These are phyloP conservation scores for Brachyalestes nurse DNA, from an alignment of 2,797 vertebrate species.

Conservation along the genomic window DNA sequence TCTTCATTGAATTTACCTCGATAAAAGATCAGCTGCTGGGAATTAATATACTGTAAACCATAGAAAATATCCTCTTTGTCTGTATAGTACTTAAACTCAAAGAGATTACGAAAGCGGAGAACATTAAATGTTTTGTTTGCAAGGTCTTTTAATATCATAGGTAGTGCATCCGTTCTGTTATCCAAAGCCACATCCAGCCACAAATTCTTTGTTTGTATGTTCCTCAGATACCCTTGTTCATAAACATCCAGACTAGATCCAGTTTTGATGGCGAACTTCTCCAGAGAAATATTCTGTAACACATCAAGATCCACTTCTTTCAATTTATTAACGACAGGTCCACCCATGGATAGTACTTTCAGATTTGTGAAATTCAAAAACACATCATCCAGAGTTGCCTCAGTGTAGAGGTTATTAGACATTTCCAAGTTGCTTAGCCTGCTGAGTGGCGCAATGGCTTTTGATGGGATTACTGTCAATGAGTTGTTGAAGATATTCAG, in stretches of 20 bases:
- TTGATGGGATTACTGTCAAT: constrained; percentile 74
- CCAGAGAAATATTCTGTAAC: constrained; percentile 71
- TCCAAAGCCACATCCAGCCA: constrained; percentile 84
- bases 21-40: constrained; percentile 76
- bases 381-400: constrained; percentile 62
- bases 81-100: constrained; percentile 84
- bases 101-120: constrained; percentile 85
- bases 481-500: constrained; percentile 86
- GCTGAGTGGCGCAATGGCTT: constrained; percentile 70
- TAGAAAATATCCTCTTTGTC: constrained; percentile 75
- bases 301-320: constrained; percentile 72
- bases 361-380: constrained; percentile 75
- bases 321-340: constrained; percentile 74
- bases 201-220: constrained; percentile 72
- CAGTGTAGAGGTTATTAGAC: constrained; percentile 84
- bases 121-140: constrained; percentile 71
- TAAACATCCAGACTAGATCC: constrained; percentile 77
- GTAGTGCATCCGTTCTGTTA: constrained; percentile 64
- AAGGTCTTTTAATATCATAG: constrained; percentile 77
- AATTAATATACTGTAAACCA: constrained; percentile 67
- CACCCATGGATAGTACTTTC: constrained; percentile 79
- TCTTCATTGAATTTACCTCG: constrained; percentile 88
- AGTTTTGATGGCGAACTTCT: constrained; percentile 81
- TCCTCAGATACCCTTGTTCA: constrained; percentile 78
- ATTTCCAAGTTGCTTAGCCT: constrained; percentile 73